phyloP scores from a whole-genome alignment of 1,140 invertebrate species.

The Atta cephalotes region DNA sequence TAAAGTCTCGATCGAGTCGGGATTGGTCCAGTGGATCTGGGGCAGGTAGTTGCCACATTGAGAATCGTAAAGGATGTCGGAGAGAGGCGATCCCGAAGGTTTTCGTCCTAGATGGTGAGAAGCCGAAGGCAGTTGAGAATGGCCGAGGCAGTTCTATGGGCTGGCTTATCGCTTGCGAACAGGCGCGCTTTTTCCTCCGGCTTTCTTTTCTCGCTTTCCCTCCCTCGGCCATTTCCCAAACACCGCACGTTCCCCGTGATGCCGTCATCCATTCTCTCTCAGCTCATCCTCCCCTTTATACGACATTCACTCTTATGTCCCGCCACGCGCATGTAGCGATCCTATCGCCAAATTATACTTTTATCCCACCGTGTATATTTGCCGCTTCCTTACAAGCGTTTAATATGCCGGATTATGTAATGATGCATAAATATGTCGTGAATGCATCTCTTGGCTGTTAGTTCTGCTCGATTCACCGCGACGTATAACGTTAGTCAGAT shows the following conservation, averaged over 20 bases:
- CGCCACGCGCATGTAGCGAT: slow-evolving; percentile 35
- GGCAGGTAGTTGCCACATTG: slow-evolving; percentile 77
- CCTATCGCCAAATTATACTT: slow-evolving; percentile 51
- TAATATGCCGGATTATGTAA: slow-evolving; percentile 45
- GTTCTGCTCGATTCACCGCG: background rate
- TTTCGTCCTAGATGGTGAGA: slow-evolving; percentile 60
- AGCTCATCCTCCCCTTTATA: slow-evolving; percentile 1
- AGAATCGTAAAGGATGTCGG: slow-evolving; percentile 74
- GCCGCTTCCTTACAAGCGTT: slow-evolving; percentile 23
- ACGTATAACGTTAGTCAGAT: background rate
- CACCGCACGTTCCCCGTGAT: slow-evolving; percentile 39
- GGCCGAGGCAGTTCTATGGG: slow-evolving; percentile 79
- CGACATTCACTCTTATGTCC: slow-evolving; percentile 29
- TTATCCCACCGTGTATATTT: slow-evolving; percentile 30
- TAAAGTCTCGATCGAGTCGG: slow-evolving; percentile 78
- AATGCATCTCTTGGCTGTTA: background rate
- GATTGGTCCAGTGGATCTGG: slow-evolving; percentile 77
- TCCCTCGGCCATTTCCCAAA: slow-evolving; percentile 37
- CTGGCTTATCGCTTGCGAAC: slow-evolving; percentile 80
- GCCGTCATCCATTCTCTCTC: slow-evolving; percentile 64
- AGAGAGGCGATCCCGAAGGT: slow-evolving; percentile 73
- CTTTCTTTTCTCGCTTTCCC: slow-evolving; percentile 68
- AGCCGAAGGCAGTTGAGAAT: slow-evolving; percentile 74
- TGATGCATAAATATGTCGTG: background rate
- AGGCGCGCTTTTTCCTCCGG: slow-evolving; percentile 78